phyloP scores from a whole-genome alignment of 1,140 invertebrate species.

The Euura lappo region DNA sequence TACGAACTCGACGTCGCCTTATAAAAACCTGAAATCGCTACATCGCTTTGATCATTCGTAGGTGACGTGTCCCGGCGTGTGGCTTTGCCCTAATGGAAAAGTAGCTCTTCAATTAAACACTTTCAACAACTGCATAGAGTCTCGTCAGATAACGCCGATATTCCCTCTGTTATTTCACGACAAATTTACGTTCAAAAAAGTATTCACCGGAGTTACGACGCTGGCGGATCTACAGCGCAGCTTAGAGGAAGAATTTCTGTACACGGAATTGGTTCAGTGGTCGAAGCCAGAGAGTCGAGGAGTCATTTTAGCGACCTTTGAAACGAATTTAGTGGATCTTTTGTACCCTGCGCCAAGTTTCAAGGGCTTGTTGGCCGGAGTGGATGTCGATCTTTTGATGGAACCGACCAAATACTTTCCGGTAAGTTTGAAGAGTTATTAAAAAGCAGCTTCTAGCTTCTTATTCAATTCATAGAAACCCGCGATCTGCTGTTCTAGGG shows the following conservation, averaged over 20 bases:
- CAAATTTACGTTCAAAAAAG: conserved; percentile 70
- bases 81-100: conserved; percentile 74
- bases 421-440: conserved; percentile 49
- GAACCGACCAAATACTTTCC: conserved; percentile 69
- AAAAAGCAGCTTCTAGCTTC: background rate
- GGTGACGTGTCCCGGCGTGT: conserved; percentile 77
- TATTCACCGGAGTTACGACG: conserved; percentile 61
- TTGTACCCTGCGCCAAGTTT: conserved; percentile 65
- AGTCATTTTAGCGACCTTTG: conserved; percentile 67
- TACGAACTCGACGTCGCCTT: conserved; percentile 16
- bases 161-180: conserved; percentile 72
- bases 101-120: conserved; percentile 67
- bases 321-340: conserved; percentile 67
- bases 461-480: background rate
- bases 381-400: conserved; percentile 72
- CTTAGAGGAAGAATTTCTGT: conserved; percentile 64
- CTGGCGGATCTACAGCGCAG: conserved; percentile 54
- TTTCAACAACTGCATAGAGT: conserved; percentile 67
- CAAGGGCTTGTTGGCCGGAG: conserved; percentile 54
- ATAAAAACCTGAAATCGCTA: conserved; percentile 3
- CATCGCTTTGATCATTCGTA: conserved; percentile 42
- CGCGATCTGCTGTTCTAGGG: conserved; percentile 52
- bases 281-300: conserved; percentile 52
- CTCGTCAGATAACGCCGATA: conserved; percentile 62
- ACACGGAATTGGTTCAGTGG: conserved; percentile 71